Base-by-base conservation (phyloP, 2,888 invertebrate species). In the Hecatera dysodea region DNA sequence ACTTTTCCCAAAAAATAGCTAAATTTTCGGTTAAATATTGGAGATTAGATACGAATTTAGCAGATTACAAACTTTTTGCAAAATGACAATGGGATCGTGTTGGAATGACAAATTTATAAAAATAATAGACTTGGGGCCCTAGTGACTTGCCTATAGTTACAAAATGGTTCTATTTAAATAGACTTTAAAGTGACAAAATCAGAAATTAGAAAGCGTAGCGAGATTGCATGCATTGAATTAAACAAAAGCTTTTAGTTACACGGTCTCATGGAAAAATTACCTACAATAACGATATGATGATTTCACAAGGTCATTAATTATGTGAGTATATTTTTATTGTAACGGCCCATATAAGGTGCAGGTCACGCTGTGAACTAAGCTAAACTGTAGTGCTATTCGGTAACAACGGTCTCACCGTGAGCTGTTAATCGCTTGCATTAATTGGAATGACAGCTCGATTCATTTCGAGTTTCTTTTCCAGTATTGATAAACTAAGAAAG, bases 191-290 rank as follows among this genome's bases (percentile, higher is more conserved):
- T 52, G 52, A 27, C 27, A 52, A 71, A 59, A 0, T 1, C 48
- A 50, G n/a, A 62, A 73, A 67, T 66, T 67, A 76, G 80, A 75
- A 66, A 77, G 59, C 75, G 39, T 29, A 27, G 19, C 62, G 7
- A 8, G 19, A 33, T 59, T 62, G 62, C 29, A 22, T 52, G 19
- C 39, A n/a, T 57, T n/a, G 11, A 17, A 44, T 36, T 63, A 60
- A 55, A 80, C 75, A 80, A 74, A 73, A 67, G 67, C 29, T 9
- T 56, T 36, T n/a, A 24, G n/a, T 53, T 36, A 44, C 67, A 67
- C 48, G 53, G 36, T 67, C 22, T 42, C 57, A 27, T 67, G 44
- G 29, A 53, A 50, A 59, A 53, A 53, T 44, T 53, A 36, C 48
- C 22, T 24, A 72, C 24, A 66, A 53, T 53, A 73, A 73, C 12